Conservation (phyloP, 2,888 invertebrate genomes). For the Spisula solida region DNA sequence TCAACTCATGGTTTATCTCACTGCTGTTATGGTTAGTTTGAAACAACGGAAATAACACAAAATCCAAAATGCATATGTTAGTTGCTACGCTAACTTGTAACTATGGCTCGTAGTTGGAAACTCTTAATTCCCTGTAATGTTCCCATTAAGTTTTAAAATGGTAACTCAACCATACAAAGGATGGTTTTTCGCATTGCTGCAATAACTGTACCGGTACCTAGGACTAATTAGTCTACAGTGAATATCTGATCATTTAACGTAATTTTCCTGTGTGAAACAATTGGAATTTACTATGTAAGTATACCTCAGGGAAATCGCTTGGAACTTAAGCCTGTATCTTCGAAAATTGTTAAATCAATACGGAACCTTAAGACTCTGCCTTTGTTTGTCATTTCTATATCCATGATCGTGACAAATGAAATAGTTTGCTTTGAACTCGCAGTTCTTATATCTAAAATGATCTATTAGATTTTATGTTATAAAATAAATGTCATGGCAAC, state of each 20-base stretch:
- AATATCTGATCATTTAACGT: not conserved
- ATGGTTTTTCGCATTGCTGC: not conserved
- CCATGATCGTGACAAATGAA: not conserved
- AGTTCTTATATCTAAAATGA: not conserved
- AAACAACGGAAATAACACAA: too few species aligned
- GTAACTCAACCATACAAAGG: not conserved
- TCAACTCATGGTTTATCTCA: too few species aligned
- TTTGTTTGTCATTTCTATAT: slow-evolving; percentile 1
- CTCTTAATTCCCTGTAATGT: too few species aligned
- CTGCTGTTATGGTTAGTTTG: too few species aligned
- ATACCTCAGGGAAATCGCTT: not conserved
- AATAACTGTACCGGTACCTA: not conserved
- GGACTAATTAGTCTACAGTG: not conserved
- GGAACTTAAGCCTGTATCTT: not conserved
- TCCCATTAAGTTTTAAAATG: not conserved
- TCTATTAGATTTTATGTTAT: not conserved
- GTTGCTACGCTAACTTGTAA: too few species aligned
- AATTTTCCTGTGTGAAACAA: not conserved
- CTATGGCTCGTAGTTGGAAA: too few species aligned
- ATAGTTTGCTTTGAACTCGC: not conserved
- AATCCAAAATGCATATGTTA: too few species aligned
- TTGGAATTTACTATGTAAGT: not conserved
- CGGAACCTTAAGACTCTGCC: not conserved
- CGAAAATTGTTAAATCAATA: not conserved
- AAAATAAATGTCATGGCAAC: not conserved